Percentiles rank a stretch among this genome's conserved stretches.
These are phyloP conservation scores for Ramazzottius varieornatus DNA, from an alignment of 2,888 invertebrate genomes.

Conservation along the genomic window DNA sequence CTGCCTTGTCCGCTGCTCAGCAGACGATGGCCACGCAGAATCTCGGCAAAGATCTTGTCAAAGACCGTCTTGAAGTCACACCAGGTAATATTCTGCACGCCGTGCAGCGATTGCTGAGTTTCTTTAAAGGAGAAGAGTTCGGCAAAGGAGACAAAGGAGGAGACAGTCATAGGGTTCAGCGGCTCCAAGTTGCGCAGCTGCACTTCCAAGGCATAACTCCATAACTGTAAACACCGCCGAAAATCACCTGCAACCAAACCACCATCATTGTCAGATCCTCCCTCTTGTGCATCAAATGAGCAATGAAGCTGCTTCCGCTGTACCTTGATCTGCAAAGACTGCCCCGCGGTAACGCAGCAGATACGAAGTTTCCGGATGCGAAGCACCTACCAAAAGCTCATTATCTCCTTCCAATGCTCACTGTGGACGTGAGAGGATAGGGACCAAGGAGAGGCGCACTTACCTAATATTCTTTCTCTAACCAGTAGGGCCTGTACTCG, in stretches of 20 bases:
- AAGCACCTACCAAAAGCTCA: no score
- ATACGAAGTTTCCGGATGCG: constrained; percentile 86
- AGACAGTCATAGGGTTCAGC: constrained; percentile 75
- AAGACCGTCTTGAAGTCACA: constrained; percentile 56
- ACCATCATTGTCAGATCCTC: no score
- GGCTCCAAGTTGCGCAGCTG: constrained; percentile 74
- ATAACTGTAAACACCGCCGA: constrained; percentile 57
- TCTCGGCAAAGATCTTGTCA: constrained; percentile 39
- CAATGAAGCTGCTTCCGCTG: no score
- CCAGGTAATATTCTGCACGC: constrained; percentile 49
- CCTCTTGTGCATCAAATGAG: no score
- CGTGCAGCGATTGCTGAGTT: constrained; percentile 13
- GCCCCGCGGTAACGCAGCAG: constrained; percentile 78
- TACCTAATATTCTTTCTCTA: constrained; percentile 64
- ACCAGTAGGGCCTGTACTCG: constrained; percentile 36
- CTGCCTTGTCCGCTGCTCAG: neutral
- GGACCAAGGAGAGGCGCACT: no score
- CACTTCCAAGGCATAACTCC: constrained; percentile 90
- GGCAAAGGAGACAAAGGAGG: constrained; percentile 70
- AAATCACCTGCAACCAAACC: no score
- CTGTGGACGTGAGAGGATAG: no score
- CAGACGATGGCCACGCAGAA: constrained; percentile 10
- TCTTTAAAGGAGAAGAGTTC: constrained; percentile 69
- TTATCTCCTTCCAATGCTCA: no score
- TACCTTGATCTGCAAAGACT: constrained; percentile 50